A percentile compares a stretch with the other conserved stretches of the same genome.
Conservation (phyloP, 2,797 vertebrate genomes). For the Poecile montanus region DNA sequence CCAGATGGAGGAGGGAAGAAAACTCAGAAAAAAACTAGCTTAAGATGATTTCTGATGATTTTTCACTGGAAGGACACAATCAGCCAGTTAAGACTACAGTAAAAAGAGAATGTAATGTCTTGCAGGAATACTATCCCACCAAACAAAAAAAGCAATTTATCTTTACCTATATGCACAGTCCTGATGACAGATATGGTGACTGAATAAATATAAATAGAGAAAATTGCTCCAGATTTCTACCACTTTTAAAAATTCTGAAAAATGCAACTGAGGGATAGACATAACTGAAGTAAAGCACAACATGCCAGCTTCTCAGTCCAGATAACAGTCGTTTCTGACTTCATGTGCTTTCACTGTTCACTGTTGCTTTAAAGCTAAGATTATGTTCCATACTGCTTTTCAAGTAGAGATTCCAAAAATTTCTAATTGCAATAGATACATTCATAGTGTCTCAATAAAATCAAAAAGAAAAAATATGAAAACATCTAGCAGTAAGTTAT, state of each 20-base stretch:
- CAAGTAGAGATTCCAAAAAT: background rate
- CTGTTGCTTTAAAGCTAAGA: background rate
- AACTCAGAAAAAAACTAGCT: background rate
- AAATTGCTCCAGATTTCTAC: background rate
- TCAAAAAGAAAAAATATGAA: background rate
- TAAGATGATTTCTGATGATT: background rate
- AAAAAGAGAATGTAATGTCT: background rate
- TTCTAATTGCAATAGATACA: background rate
- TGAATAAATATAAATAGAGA: background rate
- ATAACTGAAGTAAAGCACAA: background rate
- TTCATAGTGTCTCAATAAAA: background rate
- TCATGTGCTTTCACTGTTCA: background rate
- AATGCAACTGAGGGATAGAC: background rate
- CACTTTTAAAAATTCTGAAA: background rate
- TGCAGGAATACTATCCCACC: background rate
- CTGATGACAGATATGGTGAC: background rate
- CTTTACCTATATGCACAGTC: background rate
- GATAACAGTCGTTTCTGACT: background rate
- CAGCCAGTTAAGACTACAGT: background rate
- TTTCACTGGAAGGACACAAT: background rate
- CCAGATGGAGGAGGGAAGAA: background rate
- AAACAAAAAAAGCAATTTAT: background rate
- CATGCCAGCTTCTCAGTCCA: background rate
- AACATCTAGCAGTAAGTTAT: background rate
- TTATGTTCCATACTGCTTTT: background rate